Evolutionary conservation across 2,888 invertebrate species (phyloP), one percentile per base, ranked within the genome.

Genomic region (Scaptomyza reducta): DNA sequence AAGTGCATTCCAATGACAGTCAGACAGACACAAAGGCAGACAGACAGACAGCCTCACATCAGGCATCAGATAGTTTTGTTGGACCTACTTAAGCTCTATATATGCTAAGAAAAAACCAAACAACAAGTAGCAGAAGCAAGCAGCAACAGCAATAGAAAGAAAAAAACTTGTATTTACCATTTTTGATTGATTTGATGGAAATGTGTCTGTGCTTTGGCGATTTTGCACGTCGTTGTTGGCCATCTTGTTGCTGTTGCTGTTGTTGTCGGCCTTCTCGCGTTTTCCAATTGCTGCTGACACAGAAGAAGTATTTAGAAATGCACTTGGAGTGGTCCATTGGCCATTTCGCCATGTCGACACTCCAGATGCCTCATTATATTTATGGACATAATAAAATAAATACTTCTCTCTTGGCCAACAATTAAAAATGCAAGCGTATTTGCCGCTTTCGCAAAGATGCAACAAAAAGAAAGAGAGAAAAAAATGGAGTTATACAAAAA

Each of bases 161-260:
- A 73, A 82, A 84, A 81, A 87, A 90, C 84, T 87, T 77, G 88
- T 74, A 81, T 89, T 88, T 79, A 74, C 86, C 81, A 87, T 89
- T 87, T 89, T 79, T 88, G 90, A 89, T 89, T 89, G 89, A 89
- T 89, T 89, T 88, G 86, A 84, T 84, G 86, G 82, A 88, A 88
- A 88, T 85, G 85, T 85, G 89, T 88, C 87, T 85, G 70, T 72
- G 70, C 10, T 31, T 14, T 40, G 5, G 49, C 68, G 74, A 76
- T 80, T 74, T 70, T 73, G 70, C 67, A 63, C 76, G 70, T 69
- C 46, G 68, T 53, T 60, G 56, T 56, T 60, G 50, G 47, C 67
- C 42, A 67, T 56, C 51, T 62, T 53, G 22, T 42, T 33, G 35
- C 22, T 38, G 35, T n/a, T 27, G 38, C 3, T 38, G 35, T 35